Conservation (phyloP, 1,140 invertebrate genomes). For the Oedothorax gibbosus region DNA sequence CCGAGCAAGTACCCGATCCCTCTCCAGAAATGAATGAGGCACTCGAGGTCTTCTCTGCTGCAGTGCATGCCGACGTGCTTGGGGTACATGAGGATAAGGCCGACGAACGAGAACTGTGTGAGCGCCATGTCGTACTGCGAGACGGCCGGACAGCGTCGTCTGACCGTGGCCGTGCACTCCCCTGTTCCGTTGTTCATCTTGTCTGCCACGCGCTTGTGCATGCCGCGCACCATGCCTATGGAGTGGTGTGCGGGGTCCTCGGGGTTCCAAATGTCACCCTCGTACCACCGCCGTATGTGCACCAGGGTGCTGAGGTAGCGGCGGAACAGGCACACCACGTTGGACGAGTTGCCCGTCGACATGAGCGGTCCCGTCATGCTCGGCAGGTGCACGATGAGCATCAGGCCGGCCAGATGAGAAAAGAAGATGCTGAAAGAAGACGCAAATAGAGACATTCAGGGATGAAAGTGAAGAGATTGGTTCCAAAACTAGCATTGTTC, state of each 20-base stretch:
- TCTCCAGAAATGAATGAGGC: constrained; percentile 86
- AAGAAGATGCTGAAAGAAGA: constrained; percentile 61
- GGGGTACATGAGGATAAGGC: constrained; percentile 65
- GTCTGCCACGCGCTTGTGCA: constrained; percentile 69
- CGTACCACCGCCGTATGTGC: constrained; percentile 81
- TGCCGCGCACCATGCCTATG: constrained; percentile 68
- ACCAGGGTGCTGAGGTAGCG: constrained; percentile 80
- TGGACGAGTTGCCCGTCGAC: constrained; percentile 71
- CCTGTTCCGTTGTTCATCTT: constrained; percentile 70
- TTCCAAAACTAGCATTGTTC: too few species aligned
- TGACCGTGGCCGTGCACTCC: background rate
- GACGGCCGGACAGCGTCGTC: constrained; percentile 63
- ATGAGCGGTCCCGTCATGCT: constrained; percentile 66
- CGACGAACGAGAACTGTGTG: constrained; percentile 67
- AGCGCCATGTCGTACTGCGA: constrained; percentile 67
- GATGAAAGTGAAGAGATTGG: too few species aligned
- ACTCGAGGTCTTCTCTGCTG: constrained; percentile 75
- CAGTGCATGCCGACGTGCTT: constrained; percentile 62
- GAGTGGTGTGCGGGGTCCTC: constrained; percentile 69
- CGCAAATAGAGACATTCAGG: background rate
- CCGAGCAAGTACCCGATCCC: constrained; percentile 84
- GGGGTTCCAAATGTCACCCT: constrained; percentile 73
- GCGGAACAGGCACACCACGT: constrained; percentile 75
- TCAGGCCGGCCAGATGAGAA: constrained; percentile 62
- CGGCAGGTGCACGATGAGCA: constrained; percentile 62